Evolutionary conservation across 2,797 vertebrate species (phyloP).

Genomic region (Falco columbarius): DNA sequence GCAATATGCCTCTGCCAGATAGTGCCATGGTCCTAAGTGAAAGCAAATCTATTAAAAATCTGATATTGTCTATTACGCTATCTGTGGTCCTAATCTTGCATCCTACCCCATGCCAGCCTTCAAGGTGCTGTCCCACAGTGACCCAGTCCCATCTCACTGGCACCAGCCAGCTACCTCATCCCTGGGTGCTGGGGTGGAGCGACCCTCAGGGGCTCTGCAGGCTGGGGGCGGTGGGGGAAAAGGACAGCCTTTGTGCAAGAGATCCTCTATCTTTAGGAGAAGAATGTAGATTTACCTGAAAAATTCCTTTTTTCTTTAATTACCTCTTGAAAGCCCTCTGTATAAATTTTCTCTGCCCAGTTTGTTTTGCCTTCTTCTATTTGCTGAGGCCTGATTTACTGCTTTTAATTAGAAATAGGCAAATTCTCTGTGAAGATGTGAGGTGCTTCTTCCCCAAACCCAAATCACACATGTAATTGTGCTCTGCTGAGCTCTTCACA

Average conservation of each 20-base stretch:
- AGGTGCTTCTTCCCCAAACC: neutral
- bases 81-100: neutral
- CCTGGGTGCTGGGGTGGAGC: neutral
- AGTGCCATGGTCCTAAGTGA: neutral
- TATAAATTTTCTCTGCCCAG: neutral
- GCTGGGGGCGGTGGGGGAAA: accelerated
- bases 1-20: neutral
- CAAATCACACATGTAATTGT: neutral
- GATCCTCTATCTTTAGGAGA: neutral
- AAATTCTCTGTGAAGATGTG: neutral
- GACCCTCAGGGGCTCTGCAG: neutral
- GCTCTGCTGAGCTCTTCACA: neutral
- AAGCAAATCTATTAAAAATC: neutral
- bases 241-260: neutral
- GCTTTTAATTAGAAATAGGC: neutral
- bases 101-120: neutral
- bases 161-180: neutral
- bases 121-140: too few relatives aligned
- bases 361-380: neutral
- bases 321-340: neutral
- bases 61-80: neutral
- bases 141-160: neutral
- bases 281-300: neutral
- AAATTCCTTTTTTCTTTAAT: neutral
- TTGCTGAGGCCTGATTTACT: neutral